Base-by-base conservation (phyloP, 2,888 invertebrate genomes). In the Meta bourneti region DNA sequence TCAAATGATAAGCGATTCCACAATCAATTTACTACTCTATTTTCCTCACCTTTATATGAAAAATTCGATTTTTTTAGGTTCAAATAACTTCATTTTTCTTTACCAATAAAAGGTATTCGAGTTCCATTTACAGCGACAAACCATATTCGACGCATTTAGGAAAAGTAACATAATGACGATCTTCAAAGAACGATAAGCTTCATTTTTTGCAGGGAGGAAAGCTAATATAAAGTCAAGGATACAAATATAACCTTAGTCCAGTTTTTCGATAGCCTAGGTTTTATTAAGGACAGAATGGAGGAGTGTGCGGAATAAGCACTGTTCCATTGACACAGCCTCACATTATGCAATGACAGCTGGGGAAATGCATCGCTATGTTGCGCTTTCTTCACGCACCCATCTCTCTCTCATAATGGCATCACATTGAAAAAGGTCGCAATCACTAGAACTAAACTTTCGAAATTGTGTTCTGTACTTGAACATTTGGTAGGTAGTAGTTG, bases 281-380 rank as follows among this genome's bases (percentile, higher is more conserved):
- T 61, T 61, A 61, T 61, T 61, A 61, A 61, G 61, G 61, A 16
- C 61, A 61, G 11, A 61, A 34, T 34, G 34, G n/a, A 71, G 16
- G 48, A 75, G n/a, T 52, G n/a, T 52, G 51, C 16, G 49, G 77
- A 77, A 77, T 77, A 52, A 70, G 16, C 19, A 48, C 19, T 19
- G 20, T n/a, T 72, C 74, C 72, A 72, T 83, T 83, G 83, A 72
- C 52, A 34, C 74, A 83, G 74, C 34, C 52, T 74, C 11, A 34
- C 52, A 52, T 74, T 83, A 74, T 54, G 54, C 72, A 74, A 74
- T 54, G 74, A 16, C 83, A 83, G 83, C 72, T 83, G 83, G 9
- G 16, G 34, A 83, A 48, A 79, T 74, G 20, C 20, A 49, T 71
- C 48, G 71, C 16, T 72, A 75, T 83, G 71, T 16, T 11, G 16